phyloP scores from a whole-genome alignment of 1,140 invertebrate genomes.

The Phthorimaea operculella region DNA sequence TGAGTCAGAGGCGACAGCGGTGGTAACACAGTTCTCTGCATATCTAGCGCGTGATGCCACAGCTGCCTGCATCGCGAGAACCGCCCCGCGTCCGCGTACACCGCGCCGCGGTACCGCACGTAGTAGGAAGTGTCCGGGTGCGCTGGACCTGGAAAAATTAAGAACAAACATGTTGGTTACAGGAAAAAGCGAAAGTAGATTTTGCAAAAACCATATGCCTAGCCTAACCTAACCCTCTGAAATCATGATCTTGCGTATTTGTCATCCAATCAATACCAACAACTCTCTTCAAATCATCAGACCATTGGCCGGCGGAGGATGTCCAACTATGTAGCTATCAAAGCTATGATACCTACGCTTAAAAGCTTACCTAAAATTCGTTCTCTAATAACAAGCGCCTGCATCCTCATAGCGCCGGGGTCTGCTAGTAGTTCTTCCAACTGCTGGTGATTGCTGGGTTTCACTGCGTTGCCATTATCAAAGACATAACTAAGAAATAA shows the following conservation, averaged over 20 bases:
- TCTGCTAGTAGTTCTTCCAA: conserved; percentile 91
- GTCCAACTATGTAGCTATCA: too few relatives aligned
- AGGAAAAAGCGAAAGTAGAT: too few relatives aligned
- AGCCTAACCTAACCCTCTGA: too few relatives aligned
- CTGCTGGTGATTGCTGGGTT: conserved; percentile 81
- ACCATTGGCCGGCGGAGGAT: too few relatives aligned
- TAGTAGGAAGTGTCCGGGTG: conserved; percentile 98
- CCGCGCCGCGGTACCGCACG: conserved; percentile 91
- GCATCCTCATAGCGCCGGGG: conserved; percentile 96
- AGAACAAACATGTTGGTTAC: too few relatives aligned
- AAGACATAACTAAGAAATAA: conserved; percentile 27
- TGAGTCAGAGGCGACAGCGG: conserved; percentile 96
- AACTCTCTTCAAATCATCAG: too few relatives aligned
- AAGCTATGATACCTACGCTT: too few relatives aligned
- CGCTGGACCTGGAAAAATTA: conserved; percentile 75
- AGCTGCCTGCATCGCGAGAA: conserved; percentile 90
- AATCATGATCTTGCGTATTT: too few relatives aligned
- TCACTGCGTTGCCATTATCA: conserved; percentile 47
- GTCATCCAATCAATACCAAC: too few relatives aligned
- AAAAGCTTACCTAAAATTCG: conserved; percentile 84
- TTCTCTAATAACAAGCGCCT: conserved; percentile 92
- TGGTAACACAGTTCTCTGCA: conserved; percentile 93
- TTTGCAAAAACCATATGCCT: too few relatives aligned
- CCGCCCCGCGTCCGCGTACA: conserved; percentile 94
- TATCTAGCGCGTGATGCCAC: conserved; percentile 97